Conservation (phyloP, 2,797 vertebrate genomes). For the Myotis planiceps region DNA sequence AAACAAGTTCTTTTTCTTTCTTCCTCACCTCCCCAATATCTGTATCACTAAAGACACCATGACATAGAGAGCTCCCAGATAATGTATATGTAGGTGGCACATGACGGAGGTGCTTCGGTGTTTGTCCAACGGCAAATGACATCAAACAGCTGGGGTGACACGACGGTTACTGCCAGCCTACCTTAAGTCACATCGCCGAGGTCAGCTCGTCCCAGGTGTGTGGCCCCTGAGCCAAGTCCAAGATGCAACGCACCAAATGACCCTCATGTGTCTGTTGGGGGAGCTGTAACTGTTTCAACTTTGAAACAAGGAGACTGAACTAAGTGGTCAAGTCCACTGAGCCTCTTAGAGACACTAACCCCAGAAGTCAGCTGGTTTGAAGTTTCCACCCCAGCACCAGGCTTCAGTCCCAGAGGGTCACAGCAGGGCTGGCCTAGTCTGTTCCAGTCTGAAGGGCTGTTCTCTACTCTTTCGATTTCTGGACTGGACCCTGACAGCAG, state of each 20-base stretch:
- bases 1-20: neutral
- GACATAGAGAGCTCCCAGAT: neutral
- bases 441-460: neutral
- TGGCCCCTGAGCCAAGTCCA: neutral
- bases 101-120: neutral
- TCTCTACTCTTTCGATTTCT: neutral
- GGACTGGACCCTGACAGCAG: neutral
- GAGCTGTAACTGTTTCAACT: neutral
- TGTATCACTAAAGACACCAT: neutral
- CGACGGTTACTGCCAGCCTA: fast-evolving
- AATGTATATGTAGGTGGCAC: neutral
- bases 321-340: neutral
- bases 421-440: neutral
- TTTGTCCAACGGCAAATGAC: neutral
- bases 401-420: neutral
- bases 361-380: neutral
- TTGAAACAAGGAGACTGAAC: neutral
- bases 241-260: fast-evolving
- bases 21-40: neutral
- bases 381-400: neutral
- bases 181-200: neutral
- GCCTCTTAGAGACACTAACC: neutral
- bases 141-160: neutral
- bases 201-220: neutral
- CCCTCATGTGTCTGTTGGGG: fast-evolving